These are phyloP conservation scores for Coleophora deauratella DNA, from an alignment of 2,888 invertebrate species.

Conservation along the genomic window DNA sequence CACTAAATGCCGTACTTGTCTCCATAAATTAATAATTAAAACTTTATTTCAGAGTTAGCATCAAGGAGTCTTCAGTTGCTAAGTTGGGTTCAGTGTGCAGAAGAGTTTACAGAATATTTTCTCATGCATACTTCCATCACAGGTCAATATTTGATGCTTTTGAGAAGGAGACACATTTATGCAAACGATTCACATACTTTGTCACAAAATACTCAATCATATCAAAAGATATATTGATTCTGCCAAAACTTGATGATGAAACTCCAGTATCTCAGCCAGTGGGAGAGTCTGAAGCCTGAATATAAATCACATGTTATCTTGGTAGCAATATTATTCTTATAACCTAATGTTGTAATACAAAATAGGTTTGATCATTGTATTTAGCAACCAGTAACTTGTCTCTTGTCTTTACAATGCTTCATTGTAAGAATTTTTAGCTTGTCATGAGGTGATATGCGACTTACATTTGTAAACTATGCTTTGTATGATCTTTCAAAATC, in stretches of 20 bases:
- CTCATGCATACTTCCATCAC: slow-evolving; percentile 99
- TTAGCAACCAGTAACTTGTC: too few relatives aligned
- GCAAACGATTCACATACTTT: slow-evolving; percentile 96
- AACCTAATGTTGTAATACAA: too few relatives aligned
- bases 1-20: too few relatives aligned
- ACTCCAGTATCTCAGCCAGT: slow-evolving; percentile 67
- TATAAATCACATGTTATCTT: not conserved
- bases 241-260: slow-evolving; percentile 94
- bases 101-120: slow-evolving; percentile 98
- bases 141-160: slow-evolving; percentile 97
- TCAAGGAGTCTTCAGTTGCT: slow-evolving; percentile 98
- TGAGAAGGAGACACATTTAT: slow-evolving; percentile 96
- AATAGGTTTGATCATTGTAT: too few relatives aligned
- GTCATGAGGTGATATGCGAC: too few relatives aligned
- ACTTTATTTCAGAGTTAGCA: slow-evolving; percentile 87
- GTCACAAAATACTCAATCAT: slow-evolving; percentile 99
- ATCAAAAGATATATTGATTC: slow-evolving; percentile 98
- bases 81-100: slow-evolving; percentile 99
- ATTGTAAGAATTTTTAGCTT: too few relatives aligned
- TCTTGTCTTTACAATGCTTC: too few relatives aligned
- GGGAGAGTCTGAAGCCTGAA: slow-evolving; percentile 70
- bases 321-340: not conserved
- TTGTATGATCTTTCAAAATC: too few relatives aligned
- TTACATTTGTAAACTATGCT: too few relatives aligned
- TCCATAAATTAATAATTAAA: too few relatives aligned